Conservation (phyloP, 2,113 vertebrate genomes). For the Ciconia boyciana region DNA sequence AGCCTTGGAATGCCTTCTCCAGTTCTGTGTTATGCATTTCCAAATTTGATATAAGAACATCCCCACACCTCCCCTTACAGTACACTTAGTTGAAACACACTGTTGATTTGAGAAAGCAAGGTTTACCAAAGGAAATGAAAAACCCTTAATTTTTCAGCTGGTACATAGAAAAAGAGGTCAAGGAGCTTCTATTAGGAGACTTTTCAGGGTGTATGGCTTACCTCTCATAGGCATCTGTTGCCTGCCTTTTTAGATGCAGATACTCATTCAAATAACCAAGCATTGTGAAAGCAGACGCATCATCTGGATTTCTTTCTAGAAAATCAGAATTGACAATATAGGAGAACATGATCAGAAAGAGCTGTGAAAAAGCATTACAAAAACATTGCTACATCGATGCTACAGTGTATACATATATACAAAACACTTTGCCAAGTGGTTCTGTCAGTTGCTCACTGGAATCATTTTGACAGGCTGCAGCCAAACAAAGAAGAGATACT, state of each 20-base stretch:
- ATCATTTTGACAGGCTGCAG: background rate
- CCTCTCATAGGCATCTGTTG: constrained; percentile 87
- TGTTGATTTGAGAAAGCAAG: background rate
- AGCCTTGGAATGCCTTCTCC: background rate
- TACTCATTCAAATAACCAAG: constrained; percentile 93
- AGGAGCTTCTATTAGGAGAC: background rate
- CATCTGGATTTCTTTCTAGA: constrained; percentile 89
- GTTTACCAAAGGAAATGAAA: background rate
- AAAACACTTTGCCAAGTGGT: background rate
- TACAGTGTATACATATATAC: background rate
- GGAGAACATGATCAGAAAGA: background rate
- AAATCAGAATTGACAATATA: constrained; percentile 17
- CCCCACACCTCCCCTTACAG: background rate
- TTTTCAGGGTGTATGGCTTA: constrained; percentile 21
- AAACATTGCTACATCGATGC: background rate
- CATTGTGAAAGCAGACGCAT: constrained; percentile 89
- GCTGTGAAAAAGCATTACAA: background rate
- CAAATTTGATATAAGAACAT: background rate
- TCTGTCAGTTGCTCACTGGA: background rate
- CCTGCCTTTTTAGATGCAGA: constrained; percentile 86
- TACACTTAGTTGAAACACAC: background rate
- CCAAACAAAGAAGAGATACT: background rate
- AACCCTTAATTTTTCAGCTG: background rate
- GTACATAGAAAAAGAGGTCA: background rate
- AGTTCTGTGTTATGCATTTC: background rate